Evolutionary conservation across 1,140 invertebrate species (phyloP).

Genomic region (Cyclargus thomasi): DNA sequence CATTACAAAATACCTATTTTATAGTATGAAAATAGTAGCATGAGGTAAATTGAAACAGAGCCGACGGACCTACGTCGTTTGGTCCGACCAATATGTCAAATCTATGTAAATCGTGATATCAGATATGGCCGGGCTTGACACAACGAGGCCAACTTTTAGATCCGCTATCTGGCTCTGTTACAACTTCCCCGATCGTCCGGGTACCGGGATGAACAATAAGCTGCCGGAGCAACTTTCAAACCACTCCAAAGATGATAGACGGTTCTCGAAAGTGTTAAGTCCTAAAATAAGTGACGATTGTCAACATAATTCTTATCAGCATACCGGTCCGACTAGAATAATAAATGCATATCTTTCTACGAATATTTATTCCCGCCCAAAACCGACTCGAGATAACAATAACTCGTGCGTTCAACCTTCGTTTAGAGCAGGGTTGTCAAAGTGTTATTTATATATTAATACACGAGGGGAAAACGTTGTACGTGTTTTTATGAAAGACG

Average conservation of each 20-base stretch:
- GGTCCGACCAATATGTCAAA: too few relatives aligned
- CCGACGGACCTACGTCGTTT: too few relatives aligned
- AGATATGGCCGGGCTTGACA: too few relatives aligned
- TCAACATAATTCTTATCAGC: background rate
- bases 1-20: too few relatives aligned
- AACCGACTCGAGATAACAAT: conserved; percentile 67
- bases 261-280: background rate
- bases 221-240: background rate
- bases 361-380: conserved; percentile 68
- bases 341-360: conserved; percentile 71
- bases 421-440: conserved; percentile 41
- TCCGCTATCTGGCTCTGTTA: too few relatives aligned
- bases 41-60: too few relatives aligned
- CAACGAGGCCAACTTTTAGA: too few relatives aligned
- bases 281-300: background rate
- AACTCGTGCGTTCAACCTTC: conserved; percentile 59
- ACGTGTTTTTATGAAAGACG: too few relatives aligned
- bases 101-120: too few relatives aligned
- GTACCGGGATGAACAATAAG: background rate
- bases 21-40: too few relatives aligned
- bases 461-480: too few relatives aligned
- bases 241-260: background rate
- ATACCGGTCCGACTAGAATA: conserved; percentile 44
- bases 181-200: too few relatives aligned
- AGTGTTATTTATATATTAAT: background rate